These are phyloP conservation scores for Diadophis punctatus DNA, from an alignment of 2,113 vertebrate species.

Conservation along the genomic window DNA sequence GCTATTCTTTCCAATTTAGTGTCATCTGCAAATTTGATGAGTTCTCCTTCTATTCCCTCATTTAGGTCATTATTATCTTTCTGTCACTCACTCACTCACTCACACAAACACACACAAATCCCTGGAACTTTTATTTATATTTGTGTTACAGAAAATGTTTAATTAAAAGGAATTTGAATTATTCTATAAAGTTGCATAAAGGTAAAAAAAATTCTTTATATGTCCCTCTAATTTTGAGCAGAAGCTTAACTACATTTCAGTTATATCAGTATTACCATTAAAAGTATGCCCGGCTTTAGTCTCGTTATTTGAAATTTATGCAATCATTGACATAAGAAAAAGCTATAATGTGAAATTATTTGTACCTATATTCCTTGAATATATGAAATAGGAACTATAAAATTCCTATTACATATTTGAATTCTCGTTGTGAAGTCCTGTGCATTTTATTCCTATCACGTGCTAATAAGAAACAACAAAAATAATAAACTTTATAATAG, in stretches of 20 bases:
- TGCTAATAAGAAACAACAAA: neutral
- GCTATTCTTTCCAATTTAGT: too few relatives aligned
- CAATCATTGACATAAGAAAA: neutral
- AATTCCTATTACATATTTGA: slow-evolving; percentile 2
- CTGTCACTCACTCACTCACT: neutral
- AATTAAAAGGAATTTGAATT: neutral
- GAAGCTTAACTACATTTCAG: neutral
- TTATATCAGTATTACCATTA: neutral
- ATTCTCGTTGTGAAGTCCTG: neutral
- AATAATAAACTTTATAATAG: neutral
- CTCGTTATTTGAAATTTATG: neutral
- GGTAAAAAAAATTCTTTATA: neutral
- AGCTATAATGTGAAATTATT: neutral
- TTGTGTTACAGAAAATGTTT: neutral
- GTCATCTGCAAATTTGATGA: too few relatives aligned
- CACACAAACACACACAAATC: neutral
- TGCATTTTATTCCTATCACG: neutral
- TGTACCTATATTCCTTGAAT: neutral
- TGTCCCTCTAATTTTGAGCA: neutral
- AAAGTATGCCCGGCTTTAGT: neutral
- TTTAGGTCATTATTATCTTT: neutral
- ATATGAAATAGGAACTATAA: neutral
- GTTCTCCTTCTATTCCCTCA: too few relatives aligned
- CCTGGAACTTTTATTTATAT: neutral
- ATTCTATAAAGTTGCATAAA: neutral